phyloP scores from a whole-genome alignment of 2,888 invertebrate genomes.

The Dynastes maya region DNA sequence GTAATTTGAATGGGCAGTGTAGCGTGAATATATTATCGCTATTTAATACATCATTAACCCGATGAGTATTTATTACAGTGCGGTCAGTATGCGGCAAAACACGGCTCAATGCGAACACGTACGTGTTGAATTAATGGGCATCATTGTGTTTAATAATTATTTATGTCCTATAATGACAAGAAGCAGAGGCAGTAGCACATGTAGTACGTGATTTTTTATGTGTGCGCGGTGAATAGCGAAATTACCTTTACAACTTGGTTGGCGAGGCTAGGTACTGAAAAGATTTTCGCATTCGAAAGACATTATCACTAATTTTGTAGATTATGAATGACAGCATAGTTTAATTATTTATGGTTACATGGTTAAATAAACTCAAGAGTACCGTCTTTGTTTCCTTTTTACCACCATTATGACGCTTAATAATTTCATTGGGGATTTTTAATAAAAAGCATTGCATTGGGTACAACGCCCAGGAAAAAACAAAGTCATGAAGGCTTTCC shows the following conservation, averaged over 20 bases:
- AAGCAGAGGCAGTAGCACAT: background rate
- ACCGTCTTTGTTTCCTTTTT: too few relatives aligned
- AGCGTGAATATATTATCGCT: conserved; percentile 44
- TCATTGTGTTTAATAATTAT: conserved; percentile 45
- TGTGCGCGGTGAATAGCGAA: background rate
- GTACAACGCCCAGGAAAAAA: too few relatives aligned
- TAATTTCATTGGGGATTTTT: too few relatives aligned
- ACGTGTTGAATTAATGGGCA: conserved; percentile 18
- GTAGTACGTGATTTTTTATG: background rate
- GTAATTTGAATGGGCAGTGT: conserved; percentile 40
- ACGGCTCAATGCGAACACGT: conserved; percentile 14
- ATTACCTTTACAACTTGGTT: background rate
- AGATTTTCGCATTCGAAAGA: too few relatives aligned
- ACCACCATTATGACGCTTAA: too few relatives aligned
- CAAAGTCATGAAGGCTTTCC: too few relatives aligned
- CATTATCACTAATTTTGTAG: too few relatives aligned
- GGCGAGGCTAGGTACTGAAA: too few relatives aligned
- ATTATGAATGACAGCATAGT: too few relatives aligned
- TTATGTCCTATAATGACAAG: conserved; percentile 25
- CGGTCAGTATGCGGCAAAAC: conserved; percentile 14
- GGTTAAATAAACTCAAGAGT: too few relatives aligned
- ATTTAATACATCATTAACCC: conserved; percentile 50
- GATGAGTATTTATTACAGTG: conserved; percentile 44
- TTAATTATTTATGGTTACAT: too few relatives aligned
- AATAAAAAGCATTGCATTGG: too few relatives aligned